Conservation (phyloP, 2,113 vertebrate species). For the Pluvianellus socialis region DNA sequence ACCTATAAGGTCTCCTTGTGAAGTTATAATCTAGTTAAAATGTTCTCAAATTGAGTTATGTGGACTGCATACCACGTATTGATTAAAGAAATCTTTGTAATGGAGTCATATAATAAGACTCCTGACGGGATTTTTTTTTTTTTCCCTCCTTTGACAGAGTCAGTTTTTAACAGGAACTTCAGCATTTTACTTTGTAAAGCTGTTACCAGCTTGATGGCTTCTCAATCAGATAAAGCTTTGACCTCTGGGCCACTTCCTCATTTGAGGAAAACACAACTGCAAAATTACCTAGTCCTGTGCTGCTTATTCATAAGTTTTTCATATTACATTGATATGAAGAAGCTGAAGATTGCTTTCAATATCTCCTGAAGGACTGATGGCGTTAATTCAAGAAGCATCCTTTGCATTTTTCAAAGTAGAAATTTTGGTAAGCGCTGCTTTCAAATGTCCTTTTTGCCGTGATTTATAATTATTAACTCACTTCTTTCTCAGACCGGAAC, state of each 20-base stretch:
- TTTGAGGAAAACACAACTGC: background rate
- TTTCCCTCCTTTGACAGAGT: background rate
- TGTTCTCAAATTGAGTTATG: constrained; percentile 32
- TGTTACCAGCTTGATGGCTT: background rate
- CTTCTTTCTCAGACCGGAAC: background rate
- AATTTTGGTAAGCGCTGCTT: background rate
- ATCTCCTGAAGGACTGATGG: background rate
- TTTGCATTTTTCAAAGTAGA: background rate
- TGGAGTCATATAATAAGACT: background rate
- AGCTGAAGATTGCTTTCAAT: background rate
- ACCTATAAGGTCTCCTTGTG: constrained; percentile 1
- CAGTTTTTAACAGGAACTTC: background rate
- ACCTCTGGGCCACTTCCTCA: background rate
- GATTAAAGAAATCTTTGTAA: background rate
- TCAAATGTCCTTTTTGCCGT: background rate
- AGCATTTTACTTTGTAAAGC: background rate
- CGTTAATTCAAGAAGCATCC: background rate
- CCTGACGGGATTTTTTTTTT: background rate
- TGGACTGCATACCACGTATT: background rate
- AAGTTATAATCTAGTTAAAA: background rate
- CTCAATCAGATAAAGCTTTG: background rate
- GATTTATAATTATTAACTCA: background rate
- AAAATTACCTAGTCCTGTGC: background rate
- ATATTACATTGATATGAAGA: background rate
- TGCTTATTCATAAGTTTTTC: background rate